Evolutionary conservation across 1,140 invertebrate species (phyloP), one percentile per base, ranked within the genome.

Genomic region (Aphis gossypii): DNA sequence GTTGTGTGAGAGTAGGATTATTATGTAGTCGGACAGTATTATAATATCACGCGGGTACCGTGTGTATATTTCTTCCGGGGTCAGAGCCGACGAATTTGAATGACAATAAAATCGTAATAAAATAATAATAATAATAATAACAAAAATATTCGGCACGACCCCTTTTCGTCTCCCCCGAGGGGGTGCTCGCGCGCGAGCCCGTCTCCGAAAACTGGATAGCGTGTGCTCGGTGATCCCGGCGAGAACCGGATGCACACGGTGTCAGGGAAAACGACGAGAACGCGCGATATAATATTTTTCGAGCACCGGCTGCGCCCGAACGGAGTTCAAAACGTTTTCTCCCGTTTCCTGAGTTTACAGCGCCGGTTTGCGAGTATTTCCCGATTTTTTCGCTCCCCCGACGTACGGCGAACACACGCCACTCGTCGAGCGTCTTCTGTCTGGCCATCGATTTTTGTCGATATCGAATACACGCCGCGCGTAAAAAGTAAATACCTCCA

Each of bases 201-300:
- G n/a, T 60, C 60, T 48, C 68, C 90, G 41, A 76, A 92, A 92
- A 92, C 90, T n/a, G 90, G 90, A 76, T 35, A 83, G 68, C 90
- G 90, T 92, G 91, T 92, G 91, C 76, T 84, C 82, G 82, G 76
- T 48, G 76, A 41, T 54, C 76, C 76, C 44, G 60, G 30, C 83
- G 21, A 41, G 21, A 41, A 84, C 83, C 83, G 35, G 83, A 83
- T 38, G 9, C 41, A 44, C 30, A 30, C 30, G 41, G 5, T 11
- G 14, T 25, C 25, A 46, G 25, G 44, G 4, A 11, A 46, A 18
- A 51, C 38, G n/a, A n/a, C 84, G 41, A 30, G 41, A 6, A 35
- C 6, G 23, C 82, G 3, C 44, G 30, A 30, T 4, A 11, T 14
- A 41, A 41, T 41, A 41, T 41, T 41, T 41, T 41, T 4, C 5